Evolutionary conservation across 1,140 invertebrate species (phyloP).

Genomic region (Ostrea edulis): DNA sequence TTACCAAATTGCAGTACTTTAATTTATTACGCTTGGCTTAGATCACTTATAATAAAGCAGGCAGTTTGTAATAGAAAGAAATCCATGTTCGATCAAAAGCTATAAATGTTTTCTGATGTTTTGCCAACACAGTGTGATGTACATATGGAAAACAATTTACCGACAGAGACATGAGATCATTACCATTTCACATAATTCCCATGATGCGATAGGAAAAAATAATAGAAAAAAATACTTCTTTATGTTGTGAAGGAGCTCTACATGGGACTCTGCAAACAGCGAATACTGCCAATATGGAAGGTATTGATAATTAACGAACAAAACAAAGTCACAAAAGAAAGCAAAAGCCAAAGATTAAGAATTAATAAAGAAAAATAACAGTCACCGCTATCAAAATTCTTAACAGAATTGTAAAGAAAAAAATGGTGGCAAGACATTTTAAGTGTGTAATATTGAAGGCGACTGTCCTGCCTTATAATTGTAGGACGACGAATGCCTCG

Average conservation of each 20-base stretch:
- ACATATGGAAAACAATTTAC: too few species aligned
- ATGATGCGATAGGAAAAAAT: too few species aligned
- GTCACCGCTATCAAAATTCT: not conserved
- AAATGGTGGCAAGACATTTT: not conserved
- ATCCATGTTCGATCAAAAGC: too few species aligned
- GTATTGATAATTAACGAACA: not conserved
- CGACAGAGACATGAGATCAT: too few species aligned
- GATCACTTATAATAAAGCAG: not conserved
- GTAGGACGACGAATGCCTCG: not conserved
- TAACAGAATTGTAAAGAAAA: not conserved
- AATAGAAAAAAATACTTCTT: too few species aligned
- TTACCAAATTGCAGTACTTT: slow-evolving; percentile 15
- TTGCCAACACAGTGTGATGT: too few species aligned
- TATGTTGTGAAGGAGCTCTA: not conserved
- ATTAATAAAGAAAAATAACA: not conserved
- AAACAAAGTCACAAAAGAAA: not conserved
- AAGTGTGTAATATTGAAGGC: not conserved
- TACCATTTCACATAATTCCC: too few species aligned
- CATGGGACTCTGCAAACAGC: not conserved
- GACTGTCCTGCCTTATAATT: not conserved
- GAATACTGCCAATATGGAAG: not conserved
- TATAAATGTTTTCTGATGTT: too few species aligned
- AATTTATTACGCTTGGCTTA: not conserved
- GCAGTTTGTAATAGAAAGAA: too few species aligned
- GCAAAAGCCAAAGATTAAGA: not conserved